Conservation (phyloP, 2,888 invertebrate species). For the Muscina levida region DNA sequence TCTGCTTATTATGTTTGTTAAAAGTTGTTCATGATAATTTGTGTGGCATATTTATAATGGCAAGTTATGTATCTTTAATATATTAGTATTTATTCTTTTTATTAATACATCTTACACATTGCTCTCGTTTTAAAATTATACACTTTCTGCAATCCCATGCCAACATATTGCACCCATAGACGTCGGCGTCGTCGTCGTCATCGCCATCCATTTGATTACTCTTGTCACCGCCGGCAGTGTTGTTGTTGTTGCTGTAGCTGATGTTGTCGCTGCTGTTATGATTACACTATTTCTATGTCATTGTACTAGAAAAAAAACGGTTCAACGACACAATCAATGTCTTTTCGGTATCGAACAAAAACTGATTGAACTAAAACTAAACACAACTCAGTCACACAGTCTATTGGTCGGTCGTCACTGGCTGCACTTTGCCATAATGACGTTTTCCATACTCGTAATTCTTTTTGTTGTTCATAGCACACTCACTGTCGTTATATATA, state of each 20-base stretch:
- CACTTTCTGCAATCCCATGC: no score
- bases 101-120: no score
- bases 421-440: constrained; percentile 32
- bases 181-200: background rate
- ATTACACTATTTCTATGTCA: constrained; percentile 63
- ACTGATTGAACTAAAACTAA: background rate
- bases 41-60: no score
- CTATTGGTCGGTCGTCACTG: background rate
- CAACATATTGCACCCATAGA: background rate
- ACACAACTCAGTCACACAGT: background rate
- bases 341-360: constrained; percentile 37
- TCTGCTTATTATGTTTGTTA: no score
- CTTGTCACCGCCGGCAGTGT: constrained; percentile 12
- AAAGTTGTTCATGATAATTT: no score
- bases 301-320: constrained; percentile 69
- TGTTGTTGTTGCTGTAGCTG: constrained; percentile 31
- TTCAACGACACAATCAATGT: constrained; percentile 69
- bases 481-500: no score
- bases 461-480: background rate
- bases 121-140: no score
- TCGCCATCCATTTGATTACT: no score
- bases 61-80: no score
- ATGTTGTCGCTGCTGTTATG: constrained; percentile 1
- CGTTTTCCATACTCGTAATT: constrained; percentile 38
- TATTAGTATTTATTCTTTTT: no score